Evolutionary conservation across 2,888 invertebrate genomes (phyloP), one percentile per base, ranked within the genome.

Genomic region (Nemapogon koenigi): DNA sequence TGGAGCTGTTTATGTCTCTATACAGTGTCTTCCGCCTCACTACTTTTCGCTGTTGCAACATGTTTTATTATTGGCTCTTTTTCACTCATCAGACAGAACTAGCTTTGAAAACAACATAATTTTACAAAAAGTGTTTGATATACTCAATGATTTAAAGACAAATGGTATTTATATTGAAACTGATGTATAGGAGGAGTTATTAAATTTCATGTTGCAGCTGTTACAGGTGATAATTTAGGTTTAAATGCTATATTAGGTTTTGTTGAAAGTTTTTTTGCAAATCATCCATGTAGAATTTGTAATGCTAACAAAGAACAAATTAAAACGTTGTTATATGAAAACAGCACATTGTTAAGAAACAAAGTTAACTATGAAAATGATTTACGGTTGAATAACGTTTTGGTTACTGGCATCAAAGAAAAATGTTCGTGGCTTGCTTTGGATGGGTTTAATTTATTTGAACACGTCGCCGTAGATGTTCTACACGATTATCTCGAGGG

Each of bases 261-360:
- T 27, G 35, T 39, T 16, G 47, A 47, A 41, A 37, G 40, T 18
- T 42, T 42, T 28, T 29, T 22, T 3, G 30, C 42, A 11, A 27
- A 37, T 16, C 37, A 41, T 31, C 44, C 41, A 22, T 48, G 49
- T 37, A 15, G 49, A 28, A 40, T 49, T 38, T 50, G 50, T 26
- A 40, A 22, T 36, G 37, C 35, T 14, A 19, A 35, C 7, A 46
- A 45, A 43, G 36, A 39, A 30, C 16, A 26, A 25, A 18, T 38
- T 3, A 25, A 39, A 37, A 19, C 8, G 6, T 36, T 36, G 32
- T 35, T 11, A 8, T 38, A 26, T 39, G 45, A 46, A 40, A 33
- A 46, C 8, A 22, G 2, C 3, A 4, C 6, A 4, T 7, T 35
- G 15, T 14, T 38, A 8, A 6, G 38, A 22, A 32, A 19, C 14